Conservation (phyloP, 37 sponge, comb jelly and placozoan species). For the Mnemiopsis leidyi region DNA sequence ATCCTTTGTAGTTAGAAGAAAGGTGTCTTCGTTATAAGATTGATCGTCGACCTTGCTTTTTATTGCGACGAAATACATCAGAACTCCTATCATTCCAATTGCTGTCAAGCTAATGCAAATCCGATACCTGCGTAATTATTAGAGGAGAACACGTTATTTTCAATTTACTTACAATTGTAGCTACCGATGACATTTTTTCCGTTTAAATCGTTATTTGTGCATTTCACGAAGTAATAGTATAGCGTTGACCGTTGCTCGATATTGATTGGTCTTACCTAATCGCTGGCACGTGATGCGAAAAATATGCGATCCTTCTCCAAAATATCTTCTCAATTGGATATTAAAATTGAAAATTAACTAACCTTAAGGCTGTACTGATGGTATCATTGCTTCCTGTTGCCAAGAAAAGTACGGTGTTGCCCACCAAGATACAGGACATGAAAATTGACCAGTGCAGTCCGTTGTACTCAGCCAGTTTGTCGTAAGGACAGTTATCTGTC, state of each 20-base stretch:
- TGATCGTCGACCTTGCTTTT: not conserved
- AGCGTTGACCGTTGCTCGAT: too few relatives aligned
- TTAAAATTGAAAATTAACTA: too few relatives aligned
- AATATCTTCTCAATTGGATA: too few relatives aligned
- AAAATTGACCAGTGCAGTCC: slow-evolving; percentile 64
- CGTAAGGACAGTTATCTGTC: slow-evolving; percentile 1
- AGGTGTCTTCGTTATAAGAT: not conserved
- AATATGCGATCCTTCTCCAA: too few relatives aligned
- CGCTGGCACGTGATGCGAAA: too few relatives aligned
- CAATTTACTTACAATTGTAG: too few relatives aligned
- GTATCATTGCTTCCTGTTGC: slow-evolving; percentile 15
- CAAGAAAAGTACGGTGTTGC: slow-evolving; percentile 23
- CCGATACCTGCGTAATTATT: not conserved
- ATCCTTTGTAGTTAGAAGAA: not conserved
- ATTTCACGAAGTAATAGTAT: too few relatives aligned
- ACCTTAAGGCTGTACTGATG: slow-evolving; percentile 2
- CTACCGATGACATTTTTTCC: too few relatives aligned
- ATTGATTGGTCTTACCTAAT: too few relatives aligned
- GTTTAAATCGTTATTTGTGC: too few relatives aligned
- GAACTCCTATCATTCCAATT: not conserved
- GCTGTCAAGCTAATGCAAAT: not conserved
- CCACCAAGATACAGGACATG: slow-evolving; percentile 48
- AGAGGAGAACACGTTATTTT: too few relatives aligned
- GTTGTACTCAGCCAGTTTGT: slow-evolving; percentile 36
- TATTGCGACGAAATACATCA: not conserved